A percentile compares a stretch with the other conserved stretches of the same genome.
These are phyloP conservation scores for Danio kyathit DNA, from an alignment of 2,797 vertebrate genomes.

Conservation along the genomic window DNA sequence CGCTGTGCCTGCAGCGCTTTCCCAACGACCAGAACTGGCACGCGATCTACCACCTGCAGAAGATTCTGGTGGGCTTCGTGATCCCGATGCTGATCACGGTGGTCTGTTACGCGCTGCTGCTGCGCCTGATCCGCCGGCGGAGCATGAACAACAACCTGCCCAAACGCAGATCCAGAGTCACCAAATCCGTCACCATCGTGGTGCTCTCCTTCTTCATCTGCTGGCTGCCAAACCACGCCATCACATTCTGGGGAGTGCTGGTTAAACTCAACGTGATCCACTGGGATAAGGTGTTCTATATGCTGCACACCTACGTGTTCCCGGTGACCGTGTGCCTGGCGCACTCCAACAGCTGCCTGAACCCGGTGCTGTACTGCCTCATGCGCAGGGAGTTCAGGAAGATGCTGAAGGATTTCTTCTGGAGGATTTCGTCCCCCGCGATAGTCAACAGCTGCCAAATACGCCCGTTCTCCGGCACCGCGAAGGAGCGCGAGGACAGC, in stretches of 20 bases:
- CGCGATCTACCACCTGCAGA: constrained; percentile 78
- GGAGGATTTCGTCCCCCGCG: constrained; percentile 75
- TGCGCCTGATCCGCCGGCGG: constrained; percentile 72
- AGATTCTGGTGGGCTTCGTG: constrained; percentile 76
- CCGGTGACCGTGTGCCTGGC: constrained; percentile 78
- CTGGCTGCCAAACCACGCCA: constrained; percentile 76
- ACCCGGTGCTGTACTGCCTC: constrained; percentile 79
- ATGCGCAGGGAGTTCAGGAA: constrained; percentile 78
- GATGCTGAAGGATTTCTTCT: constrained; percentile 78
- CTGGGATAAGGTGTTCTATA: constrained; percentile 74
- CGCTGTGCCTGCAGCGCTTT: constrained; percentile 76
- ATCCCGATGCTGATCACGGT: constrained; percentile 78
- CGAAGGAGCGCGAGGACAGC: constrained; percentile 68
- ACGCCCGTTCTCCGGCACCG: constrained; percentile 70
- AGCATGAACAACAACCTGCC: constrained; percentile 77
- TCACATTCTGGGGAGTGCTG: constrained; percentile 79
- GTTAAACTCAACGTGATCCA: constrained; percentile 76
- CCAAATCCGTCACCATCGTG: constrained; percentile 76
- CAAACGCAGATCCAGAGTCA: constrained; percentile 72
- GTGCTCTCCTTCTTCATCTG: constrained; percentile 76
- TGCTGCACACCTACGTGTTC: constrained; percentile 77
- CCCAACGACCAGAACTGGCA: constrained; percentile 72
- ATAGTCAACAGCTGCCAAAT: constrained; percentile 68
- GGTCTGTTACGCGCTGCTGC: constrained; percentile 73
- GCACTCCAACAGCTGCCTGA: constrained; percentile 79